phyloP scores from a whole-genome alignment of 2,888 invertebrate species.

The Drosophila ochracea region DNA sequence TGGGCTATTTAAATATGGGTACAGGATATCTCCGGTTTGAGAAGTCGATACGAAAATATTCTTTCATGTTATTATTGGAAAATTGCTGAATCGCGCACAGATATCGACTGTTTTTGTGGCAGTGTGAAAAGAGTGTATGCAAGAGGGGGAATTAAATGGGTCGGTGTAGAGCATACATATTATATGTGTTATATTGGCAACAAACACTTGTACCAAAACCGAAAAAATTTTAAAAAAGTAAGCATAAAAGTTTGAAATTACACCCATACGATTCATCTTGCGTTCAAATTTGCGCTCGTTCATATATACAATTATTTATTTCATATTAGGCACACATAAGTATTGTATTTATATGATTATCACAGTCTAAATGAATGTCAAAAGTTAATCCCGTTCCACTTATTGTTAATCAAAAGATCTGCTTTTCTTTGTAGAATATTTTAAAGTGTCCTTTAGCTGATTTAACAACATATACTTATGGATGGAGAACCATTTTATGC shows the following conservation, averaged over 20 bases:
- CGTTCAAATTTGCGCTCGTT: constrained; percentile 6
- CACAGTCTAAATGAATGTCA: background rate
- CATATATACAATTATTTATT: constrained; percentile 20
- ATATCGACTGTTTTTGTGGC: constrained; percentile 30
- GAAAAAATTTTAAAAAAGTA: constrained; percentile 43
- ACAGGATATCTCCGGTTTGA: background rate
- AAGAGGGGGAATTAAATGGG: constrained; percentile 12
- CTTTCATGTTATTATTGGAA: constrained; percentile 39
- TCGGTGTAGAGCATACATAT: constrained; percentile 5
- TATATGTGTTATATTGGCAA: constrained; percentile 37
- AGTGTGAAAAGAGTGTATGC: background rate
- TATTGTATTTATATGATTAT: background rate
- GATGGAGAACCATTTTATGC: background rate
- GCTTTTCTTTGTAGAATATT: background rate
- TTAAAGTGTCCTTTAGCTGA: background rate
- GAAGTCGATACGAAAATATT: background rate
- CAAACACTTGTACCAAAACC: constrained; percentile 1
- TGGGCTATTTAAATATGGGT: background rate
- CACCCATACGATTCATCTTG: constrained; percentile 40
- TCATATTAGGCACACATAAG: constrained; percentile 28
- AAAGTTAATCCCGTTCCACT: background rate
- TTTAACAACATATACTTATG: background rate
- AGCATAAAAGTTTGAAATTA: constrained; percentile 55
- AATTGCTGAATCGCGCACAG: constrained; percentile 51
- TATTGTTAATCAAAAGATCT: background rate